Conservation (phyloP, 2,113 vertebrate species). For the Ginglymostoma cirratum region DNA sequence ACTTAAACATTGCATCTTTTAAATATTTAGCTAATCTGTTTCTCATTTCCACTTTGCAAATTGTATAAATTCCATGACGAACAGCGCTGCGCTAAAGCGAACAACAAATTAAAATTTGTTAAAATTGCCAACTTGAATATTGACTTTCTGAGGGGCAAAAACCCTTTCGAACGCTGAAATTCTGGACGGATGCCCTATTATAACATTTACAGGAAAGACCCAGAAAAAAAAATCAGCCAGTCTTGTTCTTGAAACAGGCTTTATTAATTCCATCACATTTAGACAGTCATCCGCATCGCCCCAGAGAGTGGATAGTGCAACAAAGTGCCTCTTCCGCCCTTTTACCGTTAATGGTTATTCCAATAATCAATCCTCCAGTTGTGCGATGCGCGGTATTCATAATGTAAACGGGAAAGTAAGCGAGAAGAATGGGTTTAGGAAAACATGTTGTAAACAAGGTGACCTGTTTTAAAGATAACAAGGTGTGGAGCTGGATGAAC, state of each 20-base stretch:
- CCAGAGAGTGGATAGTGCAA: background rate
- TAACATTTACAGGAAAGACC: background rate
- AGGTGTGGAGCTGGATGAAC: no score
- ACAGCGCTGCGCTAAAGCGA: background rate
- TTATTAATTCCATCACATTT: background rate
- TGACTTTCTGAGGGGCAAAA: background rate
- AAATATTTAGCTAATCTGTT: background rate
- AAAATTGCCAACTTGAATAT: background rate
- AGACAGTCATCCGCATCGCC: background rate
- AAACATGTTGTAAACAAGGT: background rate
- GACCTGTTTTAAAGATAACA: background rate
- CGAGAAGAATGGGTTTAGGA: background rate
- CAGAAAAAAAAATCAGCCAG: background rate
- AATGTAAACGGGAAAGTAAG: background rate
- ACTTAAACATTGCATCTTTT: background rate
- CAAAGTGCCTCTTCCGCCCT: background rate
- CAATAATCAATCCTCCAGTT: background rate
- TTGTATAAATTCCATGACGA: background rate
- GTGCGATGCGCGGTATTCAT: no score
- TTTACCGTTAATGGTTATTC: background rate
- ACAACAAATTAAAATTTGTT: background rate
- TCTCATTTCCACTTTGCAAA: background rate
- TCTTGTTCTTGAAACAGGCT: background rate
- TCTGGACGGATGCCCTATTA: background rate
- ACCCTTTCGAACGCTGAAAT: background rate